Evolutionary conservation across 2,797 vertebrate genomes (phyloP), one percentile per base, ranked within the genome.

Genomic region (Clarias pachynema): DNA sequence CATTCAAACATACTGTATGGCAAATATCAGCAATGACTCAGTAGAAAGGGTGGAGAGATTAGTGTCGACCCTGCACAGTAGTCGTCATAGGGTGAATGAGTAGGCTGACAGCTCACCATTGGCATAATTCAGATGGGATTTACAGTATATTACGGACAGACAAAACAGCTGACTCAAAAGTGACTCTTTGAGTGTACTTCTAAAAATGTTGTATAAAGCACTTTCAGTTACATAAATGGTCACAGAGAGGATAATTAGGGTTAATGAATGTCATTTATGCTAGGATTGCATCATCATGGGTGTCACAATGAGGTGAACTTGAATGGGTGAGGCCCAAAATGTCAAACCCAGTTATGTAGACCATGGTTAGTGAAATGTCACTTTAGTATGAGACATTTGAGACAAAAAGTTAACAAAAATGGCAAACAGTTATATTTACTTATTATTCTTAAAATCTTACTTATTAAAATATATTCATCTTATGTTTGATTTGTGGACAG

Each of bases 1-100:
- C 65, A 77, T 73, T 77, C 44, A 84, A 31, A 65, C 66, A 77
- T 57, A 85, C 68, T 31, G 84, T 44, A 77, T 79, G 40, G 84
- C 85, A 89, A 86, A 87, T 84, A 65, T 79, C 66, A 70, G 78
- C n/a, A 24, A 85, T 89, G 89, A 87, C 83, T 86, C 83, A 88
- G n/a, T 62, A n/a, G 59, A 40, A 82, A 86, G 81, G 40, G 77
- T 81, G 73, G 79, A 84, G 79, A 77, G 84, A 68, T 74, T 75
- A 69, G n/a, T 72, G 79, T 75, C 66, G 83, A 49, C 31, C 77
- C 26, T 15, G 26, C 84, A 83, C 84, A 86, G 85, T 74, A 78
- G 79, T 75, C 68, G 80, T 31, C 49, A 75, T 34, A 65, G 68
- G 60, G 60, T 44, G 49, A 69, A 59, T 24, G 80, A 82, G 83